A percentile compares a stretch with the other conserved stretches of the same genome.
Evolutionary conservation across 2,113 vertebrate genomes (phyloP).

Genomic region (Dissostichus mawsoni): DNA sequence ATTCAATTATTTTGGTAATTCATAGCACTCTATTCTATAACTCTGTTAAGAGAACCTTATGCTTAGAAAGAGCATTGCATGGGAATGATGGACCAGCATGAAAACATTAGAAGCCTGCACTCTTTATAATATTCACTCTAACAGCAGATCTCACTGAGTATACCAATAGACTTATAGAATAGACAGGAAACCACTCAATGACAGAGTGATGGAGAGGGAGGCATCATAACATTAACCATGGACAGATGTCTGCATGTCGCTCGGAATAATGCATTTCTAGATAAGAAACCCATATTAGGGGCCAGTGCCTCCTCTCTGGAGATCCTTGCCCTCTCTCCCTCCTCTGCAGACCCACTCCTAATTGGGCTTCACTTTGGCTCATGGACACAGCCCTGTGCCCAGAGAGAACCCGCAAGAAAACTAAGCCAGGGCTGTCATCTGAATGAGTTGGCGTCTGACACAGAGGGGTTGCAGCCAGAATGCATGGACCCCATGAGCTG

Average conservation of each 20-base stretch:
- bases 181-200: neutral
- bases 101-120: slow-evolving; percentile 10
- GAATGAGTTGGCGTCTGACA: slow-evolving; percentile 33
- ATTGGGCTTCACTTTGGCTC: slow-evolving; percentile 60
- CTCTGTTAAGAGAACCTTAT: slow-evolving; percentile 3
- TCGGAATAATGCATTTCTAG: slow-evolving; percentile 63
- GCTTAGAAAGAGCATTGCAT: too few relatives aligned
- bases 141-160: slow-evolving; percentile 12
- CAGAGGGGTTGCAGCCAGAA: slow-evolving; percentile 2
- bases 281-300: slow-evolving; percentile 23
- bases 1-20: too few relatives aligned
- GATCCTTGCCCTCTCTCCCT: slow-evolving; percentile 9
- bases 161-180: slow-evolving; percentile 2
- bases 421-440: slow-evolving; percentile 49
- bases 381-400: slow-evolving; percentile 36
- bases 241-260: slow-evolving; percentile 44
- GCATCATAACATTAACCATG: slow-evolving; percentile 8
- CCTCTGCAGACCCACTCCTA: slow-evolving; percentile 41
- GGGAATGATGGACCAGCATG: neutral
- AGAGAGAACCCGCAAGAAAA: slow-evolving; percentile 25
- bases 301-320: slow-evolving; percentile 16
- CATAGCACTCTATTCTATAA: too few relatives aligned
- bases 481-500: slow-evolving; percentile 32
- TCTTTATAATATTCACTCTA: slow-evolving; percentile 20
- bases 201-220: slow-evolving; percentile 9